Base-by-base conservation (phyloP, 2,797 vertebrate species). In the Gallirallus australis region DNA sequence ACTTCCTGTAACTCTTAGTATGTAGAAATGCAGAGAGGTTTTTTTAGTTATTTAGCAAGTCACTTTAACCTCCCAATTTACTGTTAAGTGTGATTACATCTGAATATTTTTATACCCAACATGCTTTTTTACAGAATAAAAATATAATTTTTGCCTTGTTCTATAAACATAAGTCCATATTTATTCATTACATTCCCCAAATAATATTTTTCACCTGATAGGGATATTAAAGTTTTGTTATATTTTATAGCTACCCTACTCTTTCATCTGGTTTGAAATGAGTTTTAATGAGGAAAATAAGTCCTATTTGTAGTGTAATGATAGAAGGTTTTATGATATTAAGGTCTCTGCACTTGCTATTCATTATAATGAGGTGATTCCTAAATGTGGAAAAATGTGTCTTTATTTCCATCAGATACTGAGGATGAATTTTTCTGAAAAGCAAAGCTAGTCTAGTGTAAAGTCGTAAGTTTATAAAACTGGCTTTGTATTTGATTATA, bases 221-320 rank as follows among this genome's bases (percentile, higher is more conserved):
- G 11, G 12, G 20, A 17, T 81, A 80, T 86, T 82, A 70, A 92
- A 83, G 8, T 54, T 65, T 71, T 86, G 57, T 30, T 91, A 69
- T 3, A 10, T 80, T 91, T 96, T 91, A 68, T 42, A 93, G 28
- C 8, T 83, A 85, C 39, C 52, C 23, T 68, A 50, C 30, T 77
- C 59, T 94, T 94, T 90, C 61, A 86, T 91, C 59, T 68, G 21
- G 8, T 89, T 93, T 17, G 17, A 87, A 96, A 92, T 2, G 40
- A 79, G 19, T 14, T 77, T 89, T 94, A 94, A 86, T 76, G 45
- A 88, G 25, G 45, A 95, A 96, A 89, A 77, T 75, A 95, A 89
- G 61, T 78, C 63, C 35, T 83, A 54, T 80, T 90, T 83, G 57
- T 81, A 64, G 37, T 37, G 13, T 65, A 83, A 65, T 77, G 33